Evolutionary conservation across 1,140 invertebrate genomes (phyloP).

Genomic region (Hormaphis cornu): DNA sequence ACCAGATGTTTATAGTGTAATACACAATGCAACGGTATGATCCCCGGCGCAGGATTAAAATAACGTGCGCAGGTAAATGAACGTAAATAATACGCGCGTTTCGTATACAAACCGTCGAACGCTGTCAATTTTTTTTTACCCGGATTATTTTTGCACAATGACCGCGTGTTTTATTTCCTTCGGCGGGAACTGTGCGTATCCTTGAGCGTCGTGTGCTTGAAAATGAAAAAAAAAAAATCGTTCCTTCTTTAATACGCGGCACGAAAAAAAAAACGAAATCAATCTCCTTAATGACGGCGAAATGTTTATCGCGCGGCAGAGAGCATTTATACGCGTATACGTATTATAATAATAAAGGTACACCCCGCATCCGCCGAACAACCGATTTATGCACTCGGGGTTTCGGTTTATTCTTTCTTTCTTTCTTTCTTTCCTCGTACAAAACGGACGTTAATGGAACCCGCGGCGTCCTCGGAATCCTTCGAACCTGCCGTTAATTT

Average conservation of each 20-base stretch:
- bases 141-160: not conserved
- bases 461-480: not conserved
- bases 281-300: not conserved
- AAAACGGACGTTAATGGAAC: not conserved
- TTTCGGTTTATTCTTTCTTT: too few species aligned
- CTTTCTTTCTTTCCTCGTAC: not conserved
- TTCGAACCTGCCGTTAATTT: not conserved
- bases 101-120: not conserved
- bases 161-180: not conserved
- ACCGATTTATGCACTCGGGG: too few species aligned
- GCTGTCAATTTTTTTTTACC: not conserved
- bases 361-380: too few species aligned
- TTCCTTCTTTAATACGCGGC: not conserved
- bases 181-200: not conserved
- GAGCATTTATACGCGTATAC: too few species aligned
- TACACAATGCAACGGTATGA: too few species aligned
- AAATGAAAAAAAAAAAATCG: not conserved
- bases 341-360: too few species aligned
- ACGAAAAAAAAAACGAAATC: not conserved
- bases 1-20: too few species aligned
- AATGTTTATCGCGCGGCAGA: not conserved
- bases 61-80: too few species aligned
- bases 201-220: too few species aligned
- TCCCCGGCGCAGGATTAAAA: too few species aligned
- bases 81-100: too few species aligned